Conservation (phyloP, 2,113 vertebrate genomes). For the Ptilorrhoa leucosticta region DNA sequence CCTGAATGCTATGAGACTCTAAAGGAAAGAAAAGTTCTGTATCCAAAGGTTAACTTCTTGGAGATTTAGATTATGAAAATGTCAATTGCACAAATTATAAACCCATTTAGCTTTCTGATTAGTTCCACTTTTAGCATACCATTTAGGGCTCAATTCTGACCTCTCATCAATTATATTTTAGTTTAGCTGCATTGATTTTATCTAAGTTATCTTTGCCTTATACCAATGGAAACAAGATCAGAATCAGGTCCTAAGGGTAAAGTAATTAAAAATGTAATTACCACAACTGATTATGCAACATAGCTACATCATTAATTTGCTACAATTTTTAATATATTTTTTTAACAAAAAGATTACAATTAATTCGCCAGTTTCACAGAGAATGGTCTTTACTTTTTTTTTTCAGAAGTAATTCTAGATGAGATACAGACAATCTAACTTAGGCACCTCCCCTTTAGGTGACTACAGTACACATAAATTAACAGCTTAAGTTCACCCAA, state of each 20-base stretch:
- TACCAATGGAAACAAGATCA: constrained; percentile 7
- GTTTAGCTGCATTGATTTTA: constrained; percentile 27
- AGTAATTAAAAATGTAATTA: constrained; percentile 58
- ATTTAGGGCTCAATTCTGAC: constrained; percentile 30
- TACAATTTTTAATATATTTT: not conserved
- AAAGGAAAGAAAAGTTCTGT: constrained; percentile 63
- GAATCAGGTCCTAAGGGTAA: constrained; percentile 38
- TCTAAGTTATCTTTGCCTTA: not conserved
- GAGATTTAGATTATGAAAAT: constrained; percentile 58
- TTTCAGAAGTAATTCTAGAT: constrained; percentile 10
- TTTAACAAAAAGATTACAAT: not conserved
- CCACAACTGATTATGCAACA: constrained; percentile 12
- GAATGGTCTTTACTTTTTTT: not conserved
- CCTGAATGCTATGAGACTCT: constrained; percentile 56
- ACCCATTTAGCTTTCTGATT: constrained; percentile 65
- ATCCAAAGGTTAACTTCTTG: constrained; percentile 74
- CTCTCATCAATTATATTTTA: constrained; percentile 28
- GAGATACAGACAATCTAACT: not conserved
- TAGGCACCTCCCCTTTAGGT: not conserved
- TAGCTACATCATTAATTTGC: not conserved
- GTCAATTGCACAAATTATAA: constrained; percentile 70
- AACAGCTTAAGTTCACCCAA: not conserved
- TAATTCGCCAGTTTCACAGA: not conserved
- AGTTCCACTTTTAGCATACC: constrained; percentile 29
- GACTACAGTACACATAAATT: not conserved